Evolutionary conservation across 2,797 vertebrate species (phyloP).

Genomic region (Sebastes paucispinis): DNA sequence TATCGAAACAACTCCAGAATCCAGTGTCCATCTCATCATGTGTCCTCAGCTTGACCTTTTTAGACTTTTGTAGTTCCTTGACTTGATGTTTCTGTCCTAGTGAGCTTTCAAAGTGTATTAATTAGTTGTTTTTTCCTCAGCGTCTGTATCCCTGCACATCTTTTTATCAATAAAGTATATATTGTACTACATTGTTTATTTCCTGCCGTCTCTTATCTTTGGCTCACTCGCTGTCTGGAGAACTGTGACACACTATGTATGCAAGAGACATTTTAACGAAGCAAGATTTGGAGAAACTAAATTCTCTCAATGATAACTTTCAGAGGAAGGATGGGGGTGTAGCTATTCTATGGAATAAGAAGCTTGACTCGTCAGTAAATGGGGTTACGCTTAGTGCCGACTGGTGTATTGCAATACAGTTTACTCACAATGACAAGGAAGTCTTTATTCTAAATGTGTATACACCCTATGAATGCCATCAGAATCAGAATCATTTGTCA

Average conservation of each 20-base stretch:
- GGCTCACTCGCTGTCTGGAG: background rate
- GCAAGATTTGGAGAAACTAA: background rate
- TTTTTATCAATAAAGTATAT: slow-evolving; percentile 13
- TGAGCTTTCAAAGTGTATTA: background rate
- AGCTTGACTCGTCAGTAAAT: background rate
- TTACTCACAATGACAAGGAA: too few species aligned
- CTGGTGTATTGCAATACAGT: too few species aligned
- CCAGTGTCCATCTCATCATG: background rate
- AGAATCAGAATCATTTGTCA: too few species aligned
- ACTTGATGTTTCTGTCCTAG: background rate
- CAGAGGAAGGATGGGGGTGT: background rate
- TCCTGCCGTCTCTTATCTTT: background rate
- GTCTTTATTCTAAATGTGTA: too few species aligned
- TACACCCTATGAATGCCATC: too few species aligned
- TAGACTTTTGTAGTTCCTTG: background rate
- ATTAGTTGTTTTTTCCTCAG: background rate
- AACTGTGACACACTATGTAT: background rate
- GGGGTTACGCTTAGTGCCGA: too few species aligned
- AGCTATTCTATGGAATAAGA: background rate
- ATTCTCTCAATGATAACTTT: background rate
- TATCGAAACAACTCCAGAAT: background rate
- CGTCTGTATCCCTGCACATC: background rate
- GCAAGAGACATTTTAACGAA: background rate
- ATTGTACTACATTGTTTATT: background rate
- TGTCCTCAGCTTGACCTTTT: background rate